Evolutionary conservation across 2,797 vertebrate species (phyloP).

Genomic region (Anguilla pacifica): DNA sequence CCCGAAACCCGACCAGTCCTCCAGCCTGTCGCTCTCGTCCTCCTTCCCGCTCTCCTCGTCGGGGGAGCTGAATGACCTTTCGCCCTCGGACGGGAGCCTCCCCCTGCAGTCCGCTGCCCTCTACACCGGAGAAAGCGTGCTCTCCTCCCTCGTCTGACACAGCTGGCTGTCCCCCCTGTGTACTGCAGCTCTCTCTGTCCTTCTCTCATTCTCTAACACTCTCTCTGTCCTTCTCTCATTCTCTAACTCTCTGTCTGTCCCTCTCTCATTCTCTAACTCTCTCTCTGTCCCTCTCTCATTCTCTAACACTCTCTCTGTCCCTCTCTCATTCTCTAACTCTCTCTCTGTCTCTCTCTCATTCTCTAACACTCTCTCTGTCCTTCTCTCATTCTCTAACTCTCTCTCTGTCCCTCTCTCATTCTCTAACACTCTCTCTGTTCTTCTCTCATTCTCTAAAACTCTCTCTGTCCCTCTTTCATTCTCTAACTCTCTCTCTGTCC

Average conservation of each 20-base stretch:
- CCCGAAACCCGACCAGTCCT: slow-evolving; percentile 96
- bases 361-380: too few relatives aligned
- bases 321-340: neutral
- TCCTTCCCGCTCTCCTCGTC: slow-evolving; percentile 97
- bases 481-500: neutral
- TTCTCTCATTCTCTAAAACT: neutral
- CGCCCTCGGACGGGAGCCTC: slow-evolving; percentile 80
- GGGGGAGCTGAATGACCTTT: slow-evolving; percentile 95
- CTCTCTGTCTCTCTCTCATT: slow-evolving; percentile 18
- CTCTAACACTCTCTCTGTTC: neutral
- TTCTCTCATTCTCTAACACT: neutral
- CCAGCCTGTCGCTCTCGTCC: slow-evolving; percentile 95
- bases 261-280: too few relatives aligned
- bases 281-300: neutral
- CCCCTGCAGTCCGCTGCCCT: slow-evolving; percentile 81
- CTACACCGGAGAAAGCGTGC: slow-evolving; percentile 72
- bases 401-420: too few relatives aligned
- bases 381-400: too few relatives aligned
- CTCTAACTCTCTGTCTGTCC: too few relatives aligned
- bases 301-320: too few relatives aligned
- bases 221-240: neutral
- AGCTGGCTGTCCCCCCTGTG: slow-evolving; percentile 9
- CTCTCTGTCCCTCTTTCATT: too few relatives aligned
- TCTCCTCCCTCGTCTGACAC: slow-evolving; percentile 74
- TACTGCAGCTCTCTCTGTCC: neutral